Percentiles rank a stretch among this genome's conserved stretches.
These are phyloP conservation scores for Apamea anceps DNA, from an alignment of 2,888 invertebrate species.

Conservation along the genomic window DNA sequence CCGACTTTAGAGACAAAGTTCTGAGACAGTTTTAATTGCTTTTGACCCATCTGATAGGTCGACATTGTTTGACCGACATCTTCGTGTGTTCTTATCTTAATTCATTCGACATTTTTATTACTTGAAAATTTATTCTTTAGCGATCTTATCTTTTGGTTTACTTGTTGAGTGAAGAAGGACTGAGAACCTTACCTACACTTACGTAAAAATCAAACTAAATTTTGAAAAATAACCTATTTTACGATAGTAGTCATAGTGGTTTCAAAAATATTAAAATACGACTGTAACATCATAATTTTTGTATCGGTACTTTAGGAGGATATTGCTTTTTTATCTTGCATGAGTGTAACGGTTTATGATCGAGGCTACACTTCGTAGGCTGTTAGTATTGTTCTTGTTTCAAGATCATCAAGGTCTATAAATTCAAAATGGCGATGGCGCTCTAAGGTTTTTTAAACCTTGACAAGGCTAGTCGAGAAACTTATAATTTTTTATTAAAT, in stretches of 20 bases:
- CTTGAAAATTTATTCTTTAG: slow-evolving; percentile 28
- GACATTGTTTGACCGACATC: slow-evolving; percentile 70
- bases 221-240: background rate
- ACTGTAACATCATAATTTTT: background rate
- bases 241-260: background rate
- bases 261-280: background rate
- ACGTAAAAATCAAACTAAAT: background rate
- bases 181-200: background rate
- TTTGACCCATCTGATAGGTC: slow-evolving; percentile 71
- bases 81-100: slow-evolving; percentile 54
- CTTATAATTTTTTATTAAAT: slow-evolving; percentile 9
- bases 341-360: background rate
- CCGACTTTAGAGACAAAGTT: slow-evolving; percentile 71
- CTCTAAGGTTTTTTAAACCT: background rate
- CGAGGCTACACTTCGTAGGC: background rate
- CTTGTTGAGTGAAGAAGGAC: background rate
- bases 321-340: background rate
- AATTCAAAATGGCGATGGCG: background rate
- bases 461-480: background rate
- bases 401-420: background rate
- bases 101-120: slow-evolving; percentile 50
- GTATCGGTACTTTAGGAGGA: background rate
- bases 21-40: slow-evolving; percentile 80
- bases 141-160: background rate
- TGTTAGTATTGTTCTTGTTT: background rate